Conservation (phyloP, 2,797 vertebrate species). For the Philypnodon macrostomus region DNA sequence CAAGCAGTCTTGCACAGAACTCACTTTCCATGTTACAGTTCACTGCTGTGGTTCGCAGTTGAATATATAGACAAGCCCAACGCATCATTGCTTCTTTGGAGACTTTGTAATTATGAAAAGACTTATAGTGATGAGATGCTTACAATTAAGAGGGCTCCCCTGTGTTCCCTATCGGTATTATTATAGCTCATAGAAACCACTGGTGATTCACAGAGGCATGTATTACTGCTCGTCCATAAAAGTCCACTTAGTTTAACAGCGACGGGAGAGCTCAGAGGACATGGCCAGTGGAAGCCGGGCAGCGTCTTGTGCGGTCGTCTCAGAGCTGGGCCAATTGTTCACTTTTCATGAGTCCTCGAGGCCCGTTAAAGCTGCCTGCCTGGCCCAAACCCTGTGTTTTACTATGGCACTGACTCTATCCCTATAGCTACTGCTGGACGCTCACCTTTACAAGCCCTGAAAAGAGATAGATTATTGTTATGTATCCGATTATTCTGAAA, state of each 20-base stretch:
- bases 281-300: conserved; percentile 71
- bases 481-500: conserved; percentile 60
- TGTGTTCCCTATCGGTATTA: conserved; percentile 55
- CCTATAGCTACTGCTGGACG: conserved; percentile 55
- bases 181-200: conserved; percentile 56
- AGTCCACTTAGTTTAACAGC: conserved; percentile 80
- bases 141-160: conserved; percentile 55
- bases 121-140: conserved; percentile 35
- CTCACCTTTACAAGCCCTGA: conserved; percentile 49
- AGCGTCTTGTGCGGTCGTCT: conserved; percentile 78
- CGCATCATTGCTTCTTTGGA: conserved; percentile 32
- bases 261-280: conserved; percentile 68
- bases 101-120: conserved; percentile 52
- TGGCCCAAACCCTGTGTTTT: conserved; percentile 62
- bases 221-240: conserved; percentile 71
- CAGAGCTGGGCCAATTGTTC: conserved; percentile 78
- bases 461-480: conserved; percentile 24
- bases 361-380: conserved; percentile 68
- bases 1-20: conserved; percentile 36
- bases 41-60: conserved; percentile 21
- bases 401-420: conserved; percentile 59
- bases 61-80: conserved; percentile 33
- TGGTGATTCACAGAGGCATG: conserved; percentile 59
- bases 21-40: conserved; percentile 40
- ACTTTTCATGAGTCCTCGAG: conserved; percentile 73